Conservation (phyloP, 2,888 invertebrate species). For the Taenaris catops region DNA sequence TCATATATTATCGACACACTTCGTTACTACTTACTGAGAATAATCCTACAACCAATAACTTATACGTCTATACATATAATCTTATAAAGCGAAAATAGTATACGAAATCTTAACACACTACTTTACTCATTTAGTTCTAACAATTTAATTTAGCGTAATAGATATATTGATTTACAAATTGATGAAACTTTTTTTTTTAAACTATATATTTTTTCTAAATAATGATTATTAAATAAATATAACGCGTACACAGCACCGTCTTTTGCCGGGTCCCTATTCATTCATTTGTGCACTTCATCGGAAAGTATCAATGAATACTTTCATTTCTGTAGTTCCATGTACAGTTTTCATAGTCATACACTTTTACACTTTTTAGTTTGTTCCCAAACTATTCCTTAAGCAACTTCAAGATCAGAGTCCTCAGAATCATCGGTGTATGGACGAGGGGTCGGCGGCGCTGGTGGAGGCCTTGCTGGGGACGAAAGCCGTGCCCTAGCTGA, state of each 20-base stretch:
- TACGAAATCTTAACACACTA: not conserved
- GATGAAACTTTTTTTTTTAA: too few species aligned
- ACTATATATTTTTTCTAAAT: too few species aligned
- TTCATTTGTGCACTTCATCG: conserved; percentile 20
- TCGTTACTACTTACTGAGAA: conserved; percentile 5
- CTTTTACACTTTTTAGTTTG: not conserved
- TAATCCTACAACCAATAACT: conserved; percentile 12
- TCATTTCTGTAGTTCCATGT: not conserved
- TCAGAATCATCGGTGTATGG: conserved; percentile 84
- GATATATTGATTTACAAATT: too few species aligned
- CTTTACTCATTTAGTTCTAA: not conserved
- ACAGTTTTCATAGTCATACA: not conserved
- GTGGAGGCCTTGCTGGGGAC: conserved; percentile 31
- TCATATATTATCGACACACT: conserved; percentile 6
- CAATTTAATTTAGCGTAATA: too few species aligned
- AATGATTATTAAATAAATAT: too few species aligned
- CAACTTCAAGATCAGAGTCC: conserved; percentile 90
- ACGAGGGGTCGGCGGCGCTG: conserved; percentile 50
- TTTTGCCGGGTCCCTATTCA: conserved; percentile 13
- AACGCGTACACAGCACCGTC: conserved; percentile 1
- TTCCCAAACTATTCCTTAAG: conserved; percentile 63
- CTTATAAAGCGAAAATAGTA: conserved; percentile 2
- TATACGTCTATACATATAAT: conserved; percentile 8
- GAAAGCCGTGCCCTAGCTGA: conserved; percentile 56
- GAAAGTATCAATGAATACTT: conserved; percentile 3